These are phyloP conservation scores for Pachydiplax longipennis DNA, from an alignment of 2,888 invertebrate species.

Conservation along the genomic window DNA sequence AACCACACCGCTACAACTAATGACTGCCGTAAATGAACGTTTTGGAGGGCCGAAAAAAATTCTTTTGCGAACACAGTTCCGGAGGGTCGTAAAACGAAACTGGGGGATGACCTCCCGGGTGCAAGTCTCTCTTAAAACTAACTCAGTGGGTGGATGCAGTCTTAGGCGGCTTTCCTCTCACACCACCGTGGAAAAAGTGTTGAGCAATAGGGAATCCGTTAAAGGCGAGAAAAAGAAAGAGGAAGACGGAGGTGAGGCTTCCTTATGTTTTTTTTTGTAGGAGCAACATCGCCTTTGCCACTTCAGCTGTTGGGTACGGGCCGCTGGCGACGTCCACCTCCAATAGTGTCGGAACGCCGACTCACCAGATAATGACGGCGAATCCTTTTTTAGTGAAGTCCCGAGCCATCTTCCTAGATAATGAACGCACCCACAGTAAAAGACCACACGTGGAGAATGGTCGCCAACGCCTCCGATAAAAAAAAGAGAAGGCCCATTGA, in stretches of 20 bases:
- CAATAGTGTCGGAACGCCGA: not conserved
- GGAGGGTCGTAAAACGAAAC: not conserved
- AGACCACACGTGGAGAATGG: conserved; percentile 28
- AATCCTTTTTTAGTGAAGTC: not conserved
- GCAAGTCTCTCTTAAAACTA: not conserved
- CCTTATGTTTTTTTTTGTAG: not conserved
- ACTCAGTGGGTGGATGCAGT: not conserved
- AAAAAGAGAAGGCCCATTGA: not conserved
- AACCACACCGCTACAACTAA: not conserved
- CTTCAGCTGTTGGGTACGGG: conserved; percentile 2
- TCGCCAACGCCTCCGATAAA: not conserved
- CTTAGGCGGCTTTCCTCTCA: not conserved
- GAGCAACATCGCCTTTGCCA: not conserved
- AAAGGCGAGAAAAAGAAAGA: not conserved
- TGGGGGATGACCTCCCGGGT: not conserved
- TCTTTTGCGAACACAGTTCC: not conserved
- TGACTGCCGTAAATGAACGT: not conserved
- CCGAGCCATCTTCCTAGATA: not conserved
- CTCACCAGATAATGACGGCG: not conserved
- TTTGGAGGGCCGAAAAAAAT: not conserved
- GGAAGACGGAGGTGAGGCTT: not conserved
- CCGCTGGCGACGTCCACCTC: not conserved
- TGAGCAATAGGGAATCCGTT: not conserved
- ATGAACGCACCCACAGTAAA: not conserved
- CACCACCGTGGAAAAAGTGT: not conserved